phyloP scores from a whole-genome alignment of 2,797 vertebrate genomes.

The Phalloptychus januarius region DNA sequence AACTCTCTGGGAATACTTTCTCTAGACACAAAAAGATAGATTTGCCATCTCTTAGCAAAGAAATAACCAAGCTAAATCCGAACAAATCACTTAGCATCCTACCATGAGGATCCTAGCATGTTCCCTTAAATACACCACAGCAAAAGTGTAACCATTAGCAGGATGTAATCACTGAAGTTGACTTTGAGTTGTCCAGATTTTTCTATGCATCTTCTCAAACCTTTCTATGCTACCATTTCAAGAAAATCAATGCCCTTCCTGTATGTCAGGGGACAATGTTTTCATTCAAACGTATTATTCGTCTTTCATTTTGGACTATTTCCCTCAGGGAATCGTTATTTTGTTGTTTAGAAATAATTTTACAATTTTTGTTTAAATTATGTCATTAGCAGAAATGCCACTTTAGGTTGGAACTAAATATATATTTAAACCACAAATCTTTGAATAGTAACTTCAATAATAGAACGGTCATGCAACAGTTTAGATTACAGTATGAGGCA shows the following conservation, averaged over 20 bases:
- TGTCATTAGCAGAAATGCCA: neutral
- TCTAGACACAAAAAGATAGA: constrained; percentile 69
- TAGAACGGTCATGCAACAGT: too few relatives aligned
- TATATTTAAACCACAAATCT: neutral
- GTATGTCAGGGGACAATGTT: neutral
- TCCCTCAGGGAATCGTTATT: neutral
- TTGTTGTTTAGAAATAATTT: neutral
- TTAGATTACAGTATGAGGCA: neutral
- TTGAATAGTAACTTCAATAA: neutral
- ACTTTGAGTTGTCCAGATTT: neutral
- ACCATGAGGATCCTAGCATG: neutral
- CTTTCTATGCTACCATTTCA: too few relatives aligned
- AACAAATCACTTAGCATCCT: neutral
- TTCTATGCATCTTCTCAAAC: neutral
- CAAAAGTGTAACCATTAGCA: neutral
- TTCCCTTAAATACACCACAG: neutral
- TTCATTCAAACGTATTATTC: neutral
- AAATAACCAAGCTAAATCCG: neutral
- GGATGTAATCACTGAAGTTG: neutral
- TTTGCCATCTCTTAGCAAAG: constrained; percentile 1
- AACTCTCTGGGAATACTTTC: constrained; percentile 59
- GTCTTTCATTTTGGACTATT: neutral
- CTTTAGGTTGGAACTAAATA: neutral
- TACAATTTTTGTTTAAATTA: neutral
- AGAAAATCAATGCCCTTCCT: too few relatives aligned